A percentile compares a stretch with the other conserved stretches of the same genome.
Evolutionary conservation across 2,888 invertebrate species (phyloP).

Genomic region (Thera britannica): DNA sequence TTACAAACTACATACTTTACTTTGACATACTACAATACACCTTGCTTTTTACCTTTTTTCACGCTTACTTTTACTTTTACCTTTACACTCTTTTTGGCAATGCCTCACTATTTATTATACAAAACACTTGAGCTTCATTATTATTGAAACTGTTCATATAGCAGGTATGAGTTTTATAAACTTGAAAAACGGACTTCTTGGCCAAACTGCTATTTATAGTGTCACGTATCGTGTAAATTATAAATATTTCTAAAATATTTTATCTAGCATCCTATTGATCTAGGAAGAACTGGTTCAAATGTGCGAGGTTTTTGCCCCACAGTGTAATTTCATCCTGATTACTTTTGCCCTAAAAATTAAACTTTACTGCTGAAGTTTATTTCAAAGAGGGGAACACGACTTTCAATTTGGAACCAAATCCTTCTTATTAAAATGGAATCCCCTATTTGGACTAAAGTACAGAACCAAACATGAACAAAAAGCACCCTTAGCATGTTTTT

Average conservation of each 20-base stretch:
- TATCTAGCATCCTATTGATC: neutral
- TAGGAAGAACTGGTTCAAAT: neutral
- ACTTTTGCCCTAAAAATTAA: constrained; percentile 39
- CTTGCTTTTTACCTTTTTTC: no score
- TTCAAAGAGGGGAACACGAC: constrained; percentile 33
- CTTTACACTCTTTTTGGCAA: no score
- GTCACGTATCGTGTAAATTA: no score
- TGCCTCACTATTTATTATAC: no score
- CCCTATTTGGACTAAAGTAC: constrained; percentile 34
- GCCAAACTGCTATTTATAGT: no score
- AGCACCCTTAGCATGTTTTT: neutral
- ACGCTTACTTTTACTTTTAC: no score
- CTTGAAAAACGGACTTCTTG: no score
- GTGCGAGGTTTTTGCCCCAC: constrained; percentile 3
- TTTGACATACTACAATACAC: no score
- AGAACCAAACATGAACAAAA: constrained; percentile 13
- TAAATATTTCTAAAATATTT: neutral
- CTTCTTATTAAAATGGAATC: constrained; percentile 38
- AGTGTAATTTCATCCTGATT: constrained; percentile 30
- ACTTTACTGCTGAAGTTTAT: constrained; percentile 38
- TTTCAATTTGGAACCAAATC: constrained; percentile 40
- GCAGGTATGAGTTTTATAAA: no score
- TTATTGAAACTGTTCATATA: no score
- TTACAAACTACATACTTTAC: no score
- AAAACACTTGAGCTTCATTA: no score